A percentile compares a stretch with the other conserved stretches of the same genome.
Evolutionary conservation across 2,888 invertebrate species (phyloP).

Genomic region (Sminthurides aquaticus): DNA sequence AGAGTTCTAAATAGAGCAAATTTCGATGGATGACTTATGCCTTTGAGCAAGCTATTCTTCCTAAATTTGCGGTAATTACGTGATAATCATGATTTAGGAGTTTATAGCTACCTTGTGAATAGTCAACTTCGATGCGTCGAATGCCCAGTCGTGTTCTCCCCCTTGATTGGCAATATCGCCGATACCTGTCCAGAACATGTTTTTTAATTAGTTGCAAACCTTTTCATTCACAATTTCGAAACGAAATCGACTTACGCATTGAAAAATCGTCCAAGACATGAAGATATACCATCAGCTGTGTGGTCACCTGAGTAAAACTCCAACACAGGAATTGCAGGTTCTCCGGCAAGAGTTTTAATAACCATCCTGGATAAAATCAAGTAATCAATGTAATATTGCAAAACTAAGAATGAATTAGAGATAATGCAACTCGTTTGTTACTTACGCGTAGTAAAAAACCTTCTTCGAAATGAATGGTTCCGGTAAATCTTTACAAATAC

Average conservation of each 20-base stretch:
- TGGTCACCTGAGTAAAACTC: not conserved
- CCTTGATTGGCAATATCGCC: not conserved
- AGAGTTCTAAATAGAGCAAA: too few species aligned
- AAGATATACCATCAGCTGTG: not conserved
- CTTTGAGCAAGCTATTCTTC: too few species aligned
- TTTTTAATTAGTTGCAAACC: too few species aligned
- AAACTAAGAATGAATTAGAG: too few species aligned
- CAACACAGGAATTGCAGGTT: not conserved
- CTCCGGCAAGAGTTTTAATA: not conserved
- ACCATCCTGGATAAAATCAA: not conserved
- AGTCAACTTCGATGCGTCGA: not conserved
- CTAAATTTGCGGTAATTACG: too few species aligned
- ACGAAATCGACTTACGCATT: not conserved
- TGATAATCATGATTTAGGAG: not conserved
- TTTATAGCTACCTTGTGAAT: not conserved
- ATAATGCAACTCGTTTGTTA: too few species aligned
- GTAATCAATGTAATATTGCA: not conserved
- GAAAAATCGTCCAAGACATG: not conserved
- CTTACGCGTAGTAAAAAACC: not conserved
- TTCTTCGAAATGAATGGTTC: not conserved
- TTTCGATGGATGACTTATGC: too few species aligned
- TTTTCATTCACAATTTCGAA: not conserved
- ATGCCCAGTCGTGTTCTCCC: not conserved
- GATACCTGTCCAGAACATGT: not conserved
- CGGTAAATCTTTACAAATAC: not conserved